Base-by-base conservation (phyloP, 2,888 invertebrate species). In the Caenorhabditis japonica region DNA sequence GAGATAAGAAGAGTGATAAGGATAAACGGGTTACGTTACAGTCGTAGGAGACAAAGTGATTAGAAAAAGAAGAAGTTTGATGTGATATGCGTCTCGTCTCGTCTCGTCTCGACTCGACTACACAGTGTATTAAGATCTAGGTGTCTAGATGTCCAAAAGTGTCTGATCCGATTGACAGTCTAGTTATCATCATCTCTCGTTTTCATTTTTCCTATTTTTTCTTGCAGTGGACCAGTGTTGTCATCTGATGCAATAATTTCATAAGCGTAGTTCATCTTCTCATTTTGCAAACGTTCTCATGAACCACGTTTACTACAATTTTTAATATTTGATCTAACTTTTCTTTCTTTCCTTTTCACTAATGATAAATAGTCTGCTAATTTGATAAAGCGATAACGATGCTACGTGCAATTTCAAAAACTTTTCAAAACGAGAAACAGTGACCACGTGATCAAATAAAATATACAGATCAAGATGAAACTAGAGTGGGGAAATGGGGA, bases 391-490 rank as follows among this genome's bases (percentile, higher is more conserved):
- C n/a, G n/a, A n/a, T n/a, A n/a, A 30, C 7, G 30, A 10, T 30
- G 30, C 5, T 30, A 30, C 30, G 30, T 30, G 30, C 21, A 5
- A 43, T 13, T 5, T 3, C 15, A n/a, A 4, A 33, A 56, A 64
- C 38, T 47, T 62, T 38, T 13, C 12, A 10, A 23, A n/a, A 34
- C 38, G 49, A 30, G 41, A 41, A 36, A 38, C 36, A 58, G 51
- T 46, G 33, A 72, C 47, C 49, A 58, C 51, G 66, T 58, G 66
- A 56, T 56, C 43, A 44, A 52, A 58, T 58, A 52, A n/a, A n/a
- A n/a, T n/a, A n/a, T n/a, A n/a, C n/a, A 66, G 64, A 34, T 43
- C 49, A 49, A 30, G 47, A 38, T 30, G 39, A 39, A 41, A 53
- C 13, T 53, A 27, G 25, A 25, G 38, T 17, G 38, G 52, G 7